Evolutionary conservation across 2,888 invertebrate genomes (phyloP).

Genomic region (Nomada lathburiana): DNA sequence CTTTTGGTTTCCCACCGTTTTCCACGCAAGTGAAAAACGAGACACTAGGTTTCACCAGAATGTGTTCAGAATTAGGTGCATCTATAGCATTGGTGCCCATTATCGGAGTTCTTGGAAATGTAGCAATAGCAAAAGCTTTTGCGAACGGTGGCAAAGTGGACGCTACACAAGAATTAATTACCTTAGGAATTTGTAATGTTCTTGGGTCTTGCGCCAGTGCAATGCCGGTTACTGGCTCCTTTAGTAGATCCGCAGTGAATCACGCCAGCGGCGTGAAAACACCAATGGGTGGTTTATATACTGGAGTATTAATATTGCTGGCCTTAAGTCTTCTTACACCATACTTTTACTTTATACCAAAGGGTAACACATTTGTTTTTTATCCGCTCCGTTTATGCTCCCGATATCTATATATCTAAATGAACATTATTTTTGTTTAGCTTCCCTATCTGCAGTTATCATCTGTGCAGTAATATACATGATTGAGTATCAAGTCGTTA

Average conservation of each 20-base stretch:
- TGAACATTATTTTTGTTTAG: conserved; percentile 76
- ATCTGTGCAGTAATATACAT: conserved; percentile 98
- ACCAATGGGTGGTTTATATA: conserved; percentile 93
- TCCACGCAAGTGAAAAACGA: conserved; percentile 87
- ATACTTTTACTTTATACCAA: conserved; percentile 95
- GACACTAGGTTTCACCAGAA: conserved; percentile 88
- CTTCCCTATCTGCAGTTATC: conserved; percentile 95
- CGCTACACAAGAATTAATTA: conserved; percentile 95
- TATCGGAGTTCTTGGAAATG: conserved; percentile 95
- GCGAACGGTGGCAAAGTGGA: conserved; percentile 92
- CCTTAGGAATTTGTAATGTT: conserved; percentile 93
- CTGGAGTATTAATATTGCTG: conserved; percentile 92
- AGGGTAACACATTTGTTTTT: conserved; percentile 81
- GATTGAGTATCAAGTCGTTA: conserved; percentile 96
- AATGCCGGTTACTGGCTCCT: conserved; percentile 96
- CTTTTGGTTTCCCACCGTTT: conserved; percentile 89
- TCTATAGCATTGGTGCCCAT: conserved; percentile 95
- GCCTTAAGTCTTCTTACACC: conserved; percentile 95
- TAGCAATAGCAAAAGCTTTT: conserved; percentile 98
- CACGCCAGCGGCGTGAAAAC: conserved; percentile 97
- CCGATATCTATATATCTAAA: neutral
- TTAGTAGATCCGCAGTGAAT: conserved; percentile 96
- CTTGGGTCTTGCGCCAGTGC: conserved; percentile 95
- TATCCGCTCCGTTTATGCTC: neutral
- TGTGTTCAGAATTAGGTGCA: conserved; percentile 92